Evolutionary conservation across 2,888 invertebrate genomes (phyloP).

Genomic region (Melanostoma mellinum): DNA sequence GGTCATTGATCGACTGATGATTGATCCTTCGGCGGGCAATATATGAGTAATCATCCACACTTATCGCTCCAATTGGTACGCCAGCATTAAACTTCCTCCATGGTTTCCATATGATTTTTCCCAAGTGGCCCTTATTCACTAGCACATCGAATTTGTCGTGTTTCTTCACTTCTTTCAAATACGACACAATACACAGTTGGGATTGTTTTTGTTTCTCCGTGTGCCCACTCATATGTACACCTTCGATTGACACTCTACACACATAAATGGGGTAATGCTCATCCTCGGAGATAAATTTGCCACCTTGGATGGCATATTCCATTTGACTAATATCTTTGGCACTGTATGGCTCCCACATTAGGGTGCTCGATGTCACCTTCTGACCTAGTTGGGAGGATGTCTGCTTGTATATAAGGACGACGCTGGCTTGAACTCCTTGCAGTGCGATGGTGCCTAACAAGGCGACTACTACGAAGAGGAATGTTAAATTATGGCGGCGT

Average conservation of each 20-base stretch:
- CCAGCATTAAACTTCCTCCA: constrained; percentile 87
- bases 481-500: constrained; percentile 16
- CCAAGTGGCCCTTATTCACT: constrained; percentile 90
- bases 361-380: constrained; percentile 90
- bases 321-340: constrained; percentile 83
- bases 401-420: constrained; percentile 78
- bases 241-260: constrained; percentile 88
- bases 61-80: constrained; percentile 86
- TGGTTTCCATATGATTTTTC: constrained; percentile 89
- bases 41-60: constrained; percentile 83
- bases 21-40: constrained; percentile 82
- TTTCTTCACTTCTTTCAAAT: constrained; percentile 84
- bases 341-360: constrained; percentile 87
- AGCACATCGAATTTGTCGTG: constrained; percentile 87
- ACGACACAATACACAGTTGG: constrained; percentile 86
- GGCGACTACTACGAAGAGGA: constrained; percentile 25
- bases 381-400: constrained; percentile 83
- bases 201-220: constrained; percentile 82
- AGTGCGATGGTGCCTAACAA: constrained; percentile 33
- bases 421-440: constrained; percentile 54
- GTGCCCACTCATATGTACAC: constrained; percentile 88
- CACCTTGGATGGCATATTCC: constrained; percentile 87
- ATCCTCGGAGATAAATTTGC: constrained; percentile 81
- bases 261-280: constrained; percentile 85
- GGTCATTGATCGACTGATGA: constrained; percentile 66